Percentiles rank a stretch among this genome's conserved stretches.
Evolutionary conservation across 2,888 invertebrate species (phyloP).

Genomic region (Morpho achilles): DNA sequence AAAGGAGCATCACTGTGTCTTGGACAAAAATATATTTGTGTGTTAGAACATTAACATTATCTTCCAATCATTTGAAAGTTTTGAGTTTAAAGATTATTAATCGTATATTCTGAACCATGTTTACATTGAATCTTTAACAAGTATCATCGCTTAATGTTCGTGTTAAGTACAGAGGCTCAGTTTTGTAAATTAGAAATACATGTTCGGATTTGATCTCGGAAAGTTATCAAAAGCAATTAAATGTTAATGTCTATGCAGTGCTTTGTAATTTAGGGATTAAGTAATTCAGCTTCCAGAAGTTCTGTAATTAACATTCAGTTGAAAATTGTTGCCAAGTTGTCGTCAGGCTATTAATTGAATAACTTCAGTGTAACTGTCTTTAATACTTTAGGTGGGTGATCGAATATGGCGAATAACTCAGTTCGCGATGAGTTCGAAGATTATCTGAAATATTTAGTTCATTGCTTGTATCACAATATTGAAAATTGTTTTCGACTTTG

Average conservation of each 20-base stretch:
- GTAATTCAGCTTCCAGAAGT: slow-evolving; percentile 35
- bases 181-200: slow-evolving; percentile 8
- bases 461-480: not conserved
- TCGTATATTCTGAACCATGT: too few species aligned
- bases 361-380: slow-evolving; percentile 25
- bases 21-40: too few species aligned
- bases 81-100: too few species aligned
- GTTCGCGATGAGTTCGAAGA: not conserved
- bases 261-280: slow-evolving; percentile 36
- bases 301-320: slow-evolving; percentile 37
- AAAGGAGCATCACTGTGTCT: too few species aligned
- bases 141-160: not conserved
- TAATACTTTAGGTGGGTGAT: slow-evolving; percentile 20
- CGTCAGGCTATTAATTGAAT: slow-evolving; percentile 30
- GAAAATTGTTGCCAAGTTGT: slow-evolving; percentile 35
- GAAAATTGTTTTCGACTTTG: not conserved
- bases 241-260: slow-evolving; percentile 35
- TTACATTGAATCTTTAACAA: too few species aligned
- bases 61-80: too few species aligned
- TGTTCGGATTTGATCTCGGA: slow-evolving; percentile 10
- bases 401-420: slow-evolving; percentile 1
- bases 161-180: not conserved
- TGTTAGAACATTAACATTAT: too few species aligned
- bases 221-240: slow-evolving; percentile 37
- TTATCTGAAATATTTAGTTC: not conserved